Evolutionary conservation across 2,113 vertebrate species (phyloP), one percentile per base, ranked within the genome.

Genomic region (Aegithalos caudatus): DNA sequence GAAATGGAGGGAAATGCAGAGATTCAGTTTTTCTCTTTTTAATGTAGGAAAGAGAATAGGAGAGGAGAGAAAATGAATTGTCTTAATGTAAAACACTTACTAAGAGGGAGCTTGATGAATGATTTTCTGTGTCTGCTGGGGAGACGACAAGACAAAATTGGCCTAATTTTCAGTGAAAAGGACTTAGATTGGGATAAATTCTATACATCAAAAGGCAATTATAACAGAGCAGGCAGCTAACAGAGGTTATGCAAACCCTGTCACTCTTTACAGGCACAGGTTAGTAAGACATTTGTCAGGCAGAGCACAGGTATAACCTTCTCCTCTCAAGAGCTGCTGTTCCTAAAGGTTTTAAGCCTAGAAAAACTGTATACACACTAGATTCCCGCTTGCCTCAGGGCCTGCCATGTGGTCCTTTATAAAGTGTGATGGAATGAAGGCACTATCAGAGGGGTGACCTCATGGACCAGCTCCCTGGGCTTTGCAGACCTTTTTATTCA

Each of bases 81-180:
- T 81, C 54, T 83, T 70, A 78, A 84, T 64, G 69, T 58, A 66
- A 84, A 86, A 86, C 53, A 60, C 50, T 85, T 64, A 50, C 54
- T 81, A 48, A 80, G 60, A 86, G 40, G 38, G 51, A 84, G 81
- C 50, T 87, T 92, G 81, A 94, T 91, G 54, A 91, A 91, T 84
- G 87, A 84, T 91, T 86, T 80, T 91, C 83, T 95, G 37, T 69
- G 37, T 73, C 64, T 92, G 64, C 72, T 78, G 35, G 12, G 35
- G 60, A 89, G 47, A 91, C 6, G 31, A 65, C 48, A 37, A 88
- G 83, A 73, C 27, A 38, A 94, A 94, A 95, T 81, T 89, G 86
- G 60, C 60, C 92, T 96, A 81, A 92, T 92, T 92, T 94, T 78
- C 73, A 77, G 69, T 84, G 84, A 71, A 92, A 86, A 81, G 56